Base-by-base conservation (phyloP, 2,888 invertebrate species). In the Cheiracanthium punctorium region DNA sequence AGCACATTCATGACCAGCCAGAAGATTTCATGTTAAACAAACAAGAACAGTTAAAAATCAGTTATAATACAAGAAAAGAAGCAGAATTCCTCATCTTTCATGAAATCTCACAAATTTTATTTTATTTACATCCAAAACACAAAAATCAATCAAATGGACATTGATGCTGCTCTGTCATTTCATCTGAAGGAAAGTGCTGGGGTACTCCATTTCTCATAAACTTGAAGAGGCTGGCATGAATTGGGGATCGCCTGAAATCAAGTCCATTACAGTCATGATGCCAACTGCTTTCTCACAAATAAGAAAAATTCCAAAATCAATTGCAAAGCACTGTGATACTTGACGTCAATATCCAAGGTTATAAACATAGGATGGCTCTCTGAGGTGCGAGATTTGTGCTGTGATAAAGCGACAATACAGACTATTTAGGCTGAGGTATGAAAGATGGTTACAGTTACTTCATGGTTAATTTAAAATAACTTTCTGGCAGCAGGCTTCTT, bases 351-450 rank as follows among this genome's bases (percentile, higher is more conserved):
- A 71, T 71, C 41, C 76, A 43, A 76, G 43, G 20, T 33, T 76
- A 70, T 65, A 43, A n/a, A 71, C 20, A 72, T 20, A 74, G 74
- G 43, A 73, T 74, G 58, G 84, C 79, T 85, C 70, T 52, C 41
- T 41, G 30, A 24, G 33, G 70, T 52, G 77, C 65, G 84, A 69
- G 30, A 29, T 29, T 41, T 72, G 84, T 80, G 79, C 84, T 85
- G 84, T 85, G 84, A 85, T 85, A 85, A 58, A 79, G 84, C 77
- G 58, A 85, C 58, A 74, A 85, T 24, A 24, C 24, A 5, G 4
- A 17, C 24, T 37, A 10, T 7, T 58, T 24, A 58, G 12, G 20
- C 5, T 24, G 58, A 58, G 24, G 58, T 58, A 24, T 58, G 24
- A 58, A 48, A 48, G 24, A 24, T 58, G 58, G 58, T 58, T 58